Conservation (phyloP, 2,113 vertebrate species). For the Vicugna pacos region DNA sequence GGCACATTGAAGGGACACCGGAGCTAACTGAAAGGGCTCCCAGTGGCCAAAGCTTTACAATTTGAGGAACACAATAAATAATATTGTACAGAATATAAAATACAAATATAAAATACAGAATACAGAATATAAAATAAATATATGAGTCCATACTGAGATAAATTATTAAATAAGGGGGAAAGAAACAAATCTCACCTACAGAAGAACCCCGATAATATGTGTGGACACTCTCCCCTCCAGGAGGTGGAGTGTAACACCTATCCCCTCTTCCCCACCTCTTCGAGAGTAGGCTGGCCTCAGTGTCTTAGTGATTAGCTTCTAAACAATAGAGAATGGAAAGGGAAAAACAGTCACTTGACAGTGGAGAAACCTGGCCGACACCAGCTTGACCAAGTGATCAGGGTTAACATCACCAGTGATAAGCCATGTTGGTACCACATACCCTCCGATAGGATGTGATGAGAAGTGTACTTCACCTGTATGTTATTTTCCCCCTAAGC, state of each 20-base stretch:
- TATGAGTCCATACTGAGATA: not conserved
- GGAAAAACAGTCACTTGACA: not conserved
- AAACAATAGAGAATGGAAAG: not conserved
- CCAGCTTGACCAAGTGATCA: not conserved
- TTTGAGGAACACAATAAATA: not conserved
- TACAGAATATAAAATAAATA: not conserved
- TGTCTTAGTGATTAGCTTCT: not conserved
- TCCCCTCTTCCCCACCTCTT: accelerated
- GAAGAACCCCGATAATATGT: not conserved
- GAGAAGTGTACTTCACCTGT: not conserved
- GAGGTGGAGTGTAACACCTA: not conserved
- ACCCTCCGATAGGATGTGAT: not conserved
- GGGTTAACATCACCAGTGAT: not conserved
- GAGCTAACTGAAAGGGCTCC: not conserved
- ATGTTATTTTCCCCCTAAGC: not conserved
- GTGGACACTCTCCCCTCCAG: not conserved
- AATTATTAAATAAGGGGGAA: not conserved
- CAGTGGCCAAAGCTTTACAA: not conserved
- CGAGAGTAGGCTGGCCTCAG: not conserved
- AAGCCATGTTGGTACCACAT: accelerated
- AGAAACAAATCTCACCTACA: not conserved
- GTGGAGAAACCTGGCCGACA: not conserved
- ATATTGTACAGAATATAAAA: not conserved
- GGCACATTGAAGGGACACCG: not conserved
- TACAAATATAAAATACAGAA: not conserved